phyloP scores from a whole-genome alignment of 2,113 vertebrate genomes.

The Polypterus bichir region DNA sequence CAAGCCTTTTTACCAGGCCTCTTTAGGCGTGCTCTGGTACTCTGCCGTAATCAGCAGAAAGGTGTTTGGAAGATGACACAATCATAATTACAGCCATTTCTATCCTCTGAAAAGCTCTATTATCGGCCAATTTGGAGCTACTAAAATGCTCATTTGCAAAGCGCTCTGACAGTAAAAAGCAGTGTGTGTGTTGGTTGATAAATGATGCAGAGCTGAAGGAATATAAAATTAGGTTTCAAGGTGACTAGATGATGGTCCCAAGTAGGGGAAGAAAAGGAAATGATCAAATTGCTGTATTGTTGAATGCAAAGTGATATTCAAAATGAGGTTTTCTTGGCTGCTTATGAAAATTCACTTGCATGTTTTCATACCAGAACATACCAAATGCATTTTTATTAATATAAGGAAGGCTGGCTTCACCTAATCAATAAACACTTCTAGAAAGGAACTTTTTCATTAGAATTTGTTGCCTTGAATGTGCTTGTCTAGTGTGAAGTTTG shows the following conservation, averaged over 20 bases:
- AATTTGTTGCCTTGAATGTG: too few relatives aligned
- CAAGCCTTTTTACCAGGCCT: slow-evolving; percentile 18
- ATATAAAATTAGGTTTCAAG: neutral
- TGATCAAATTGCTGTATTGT: neutral
- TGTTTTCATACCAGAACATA: too few relatives aligned
- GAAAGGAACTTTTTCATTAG: too few relatives aligned
- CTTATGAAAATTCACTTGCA: too few relatives aligned
- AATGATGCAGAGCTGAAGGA: neutral
- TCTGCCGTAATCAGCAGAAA: slow-evolving; percentile 3
- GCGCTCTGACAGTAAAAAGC: slow-evolving; percentile 2
- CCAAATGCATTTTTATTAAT: too few relatives aligned
- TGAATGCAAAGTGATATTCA: too few relatives aligned
- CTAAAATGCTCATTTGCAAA: slow-evolving; percentile 18
- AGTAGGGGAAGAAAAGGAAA: neutral
- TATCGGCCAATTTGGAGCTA: slow-evolving; percentile 25
- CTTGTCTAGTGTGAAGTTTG: too few relatives aligned
- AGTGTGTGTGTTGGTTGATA: slow-evolving; percentile 13
- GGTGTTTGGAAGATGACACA: slow-evolving; percentile 1
- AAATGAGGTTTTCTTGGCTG: too few relatives aligned
- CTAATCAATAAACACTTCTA: too few relatives aligned
- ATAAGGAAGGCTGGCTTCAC: too few relatives aligned
- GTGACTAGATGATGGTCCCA: neutral
- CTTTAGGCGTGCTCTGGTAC: slow-evolving; percentile 4
- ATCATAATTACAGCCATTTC: slow-evolving; percentile 21
- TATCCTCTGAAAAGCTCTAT: slow-evolving; percentile 25